A percentile compares a stretch with the other conserved stretches of the same genome.
Evolutionary conservation across 2,797 vertebrate genomes (phyloP).

Genomic region (Garrulus glandarius): DNA sequence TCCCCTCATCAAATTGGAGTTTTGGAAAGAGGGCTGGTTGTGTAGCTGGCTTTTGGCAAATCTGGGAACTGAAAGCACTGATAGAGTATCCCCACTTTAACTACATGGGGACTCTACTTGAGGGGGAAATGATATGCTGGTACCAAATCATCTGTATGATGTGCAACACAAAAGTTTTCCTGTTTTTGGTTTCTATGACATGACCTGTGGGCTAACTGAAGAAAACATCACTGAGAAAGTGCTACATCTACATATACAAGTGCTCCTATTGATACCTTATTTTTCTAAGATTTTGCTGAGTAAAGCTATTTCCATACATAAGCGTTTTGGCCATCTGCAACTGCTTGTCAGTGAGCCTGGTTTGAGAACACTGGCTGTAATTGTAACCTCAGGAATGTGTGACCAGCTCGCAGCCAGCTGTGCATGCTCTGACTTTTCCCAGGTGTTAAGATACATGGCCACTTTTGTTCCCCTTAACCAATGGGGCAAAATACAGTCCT

Average conservation of each 20-base stretch:
- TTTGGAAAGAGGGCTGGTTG: background rate
- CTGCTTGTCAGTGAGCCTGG: constrained; percentile 82
- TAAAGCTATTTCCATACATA: constrained; percentile 74
- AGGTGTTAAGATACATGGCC: constrained; percentile 79
- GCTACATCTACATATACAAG: constrained; percentile 51
- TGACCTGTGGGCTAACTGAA: constrained; percentile 35
- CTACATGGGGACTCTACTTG: background rate
- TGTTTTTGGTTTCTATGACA: constrained; percentile 2
- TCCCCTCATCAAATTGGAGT: background rate
- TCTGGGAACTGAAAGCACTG: background rate
- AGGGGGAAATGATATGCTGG: background rate
- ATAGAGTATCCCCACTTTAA: background rate
- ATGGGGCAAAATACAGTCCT: constrained; percentile 60
- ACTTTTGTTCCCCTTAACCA: constrained; percentile 71
- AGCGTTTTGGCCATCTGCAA: constrained; percentile 84
- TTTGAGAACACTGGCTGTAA: constrained; percentile 86
- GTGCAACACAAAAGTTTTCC: constrained; percentile 27
- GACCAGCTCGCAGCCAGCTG: constrained; percentile 82
- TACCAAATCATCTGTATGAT: constrained; percentile 1
- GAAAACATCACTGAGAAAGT: constrained; percentile 34
- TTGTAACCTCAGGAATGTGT: constrained; percentile 87
- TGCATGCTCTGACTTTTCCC: constrained; percentile 75
- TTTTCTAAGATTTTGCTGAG: constrained; percentile 76
- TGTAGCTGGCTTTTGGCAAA: background rate
- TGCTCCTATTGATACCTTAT: constrained; percentile 68